Evolutionary conservation across 2,113 vertebrate species (phyloP), one percentile per base, ranked within the genome.

Genomic region (Brevimyrus niger): DNA sequence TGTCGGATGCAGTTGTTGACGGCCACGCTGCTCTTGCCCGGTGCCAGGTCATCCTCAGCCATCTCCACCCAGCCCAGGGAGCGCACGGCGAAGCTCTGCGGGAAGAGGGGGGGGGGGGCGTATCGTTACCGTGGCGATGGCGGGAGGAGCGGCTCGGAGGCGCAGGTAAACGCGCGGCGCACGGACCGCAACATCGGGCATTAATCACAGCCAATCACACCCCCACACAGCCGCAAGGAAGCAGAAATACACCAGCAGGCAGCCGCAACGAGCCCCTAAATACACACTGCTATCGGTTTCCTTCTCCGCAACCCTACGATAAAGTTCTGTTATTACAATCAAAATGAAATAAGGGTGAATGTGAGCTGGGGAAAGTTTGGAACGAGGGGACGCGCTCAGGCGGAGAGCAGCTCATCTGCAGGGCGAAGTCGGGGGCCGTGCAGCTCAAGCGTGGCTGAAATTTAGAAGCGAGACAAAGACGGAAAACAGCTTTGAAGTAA

Each of bases 11-110:
- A 99, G 93, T 99, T 98, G 92, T 98, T 98, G 88, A 99, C 97
- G 0, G 97, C 96, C 50, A 98, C 94, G 0, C 98, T 98, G 93
- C 98, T 99, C 90, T 97, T 97, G 4, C 97, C 97, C 23, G 97
- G 97, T 23, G 96, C 96, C 10, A 99, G 94, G 93, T 99, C 98
- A 83, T 97, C 96, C 91, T 99, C 98, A 1, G 97, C 97, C 96
- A 99, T 99, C 94, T 99, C 98, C 87, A 99, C 96, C 98, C 98
- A 99, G 87, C 98, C 98, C 94, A 99, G 94, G 51, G 98, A 99
- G 47, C 97, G 97, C 69, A 99, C 98, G 1, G 97, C 97, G 0
- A 98, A 99, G 19, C 97, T 98, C 98, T 99, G 85, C 1, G 90
- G 91, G 90, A 42, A 89, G 53, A 17, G 38, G 27, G 50, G 38